Base-by-base conservation (phyloP, 2,888 invertebrate species). In the Drosophila barbarae region DNA sequence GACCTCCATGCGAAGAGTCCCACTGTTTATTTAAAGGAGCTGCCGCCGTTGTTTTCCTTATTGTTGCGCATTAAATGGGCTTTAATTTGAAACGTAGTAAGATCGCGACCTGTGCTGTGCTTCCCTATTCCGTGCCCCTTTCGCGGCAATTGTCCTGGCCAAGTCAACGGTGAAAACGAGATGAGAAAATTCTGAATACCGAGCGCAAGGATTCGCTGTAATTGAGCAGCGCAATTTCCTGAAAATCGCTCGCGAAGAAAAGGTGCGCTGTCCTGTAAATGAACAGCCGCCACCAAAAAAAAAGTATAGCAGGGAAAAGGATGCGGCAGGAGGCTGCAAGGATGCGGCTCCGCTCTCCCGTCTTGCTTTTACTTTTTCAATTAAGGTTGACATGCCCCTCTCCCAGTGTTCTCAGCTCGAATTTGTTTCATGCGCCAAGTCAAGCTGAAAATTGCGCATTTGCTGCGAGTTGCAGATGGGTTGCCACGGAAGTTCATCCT, bases 371-470 rank as follows among this genome's bases (percentile, higher is more conserved):
- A 57, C 78, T 63, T 75, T 78, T 79, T 82, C 79, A 82, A 79
- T 79, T 79, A 79, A 82, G 71, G 73, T 75, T 82, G 79, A 79
- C 75, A 79, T 79, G 79, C 73, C 69, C 77, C 76, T 18, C 46
- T 47, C 46, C 32, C 46, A 47, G 46, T 77, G 35, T 49, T 42
- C 53, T 52, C 46, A 41, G 52, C 61, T 58, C 51, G 55, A 78
- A 76, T 81, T 76, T 71, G 78, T 76, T 78, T 74, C 76, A 69
- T 72, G 81, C 66, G 70, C 71, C 73, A 72, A 84, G 80, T 84
- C 80, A 84, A 72, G 85, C 74, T 71, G 84, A 84, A 84, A 84
- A 85, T 84, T 84, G 82, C 82, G 84, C 82, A 81, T 84, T 84
- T 84, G 49, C 54, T 58, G 47, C 42, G 39, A 41, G 57, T 41